Evolutionary conservation across 2,888 invertebrate genomes (phyloP).

Genomic region (Xestia xanthographa): DNA sequence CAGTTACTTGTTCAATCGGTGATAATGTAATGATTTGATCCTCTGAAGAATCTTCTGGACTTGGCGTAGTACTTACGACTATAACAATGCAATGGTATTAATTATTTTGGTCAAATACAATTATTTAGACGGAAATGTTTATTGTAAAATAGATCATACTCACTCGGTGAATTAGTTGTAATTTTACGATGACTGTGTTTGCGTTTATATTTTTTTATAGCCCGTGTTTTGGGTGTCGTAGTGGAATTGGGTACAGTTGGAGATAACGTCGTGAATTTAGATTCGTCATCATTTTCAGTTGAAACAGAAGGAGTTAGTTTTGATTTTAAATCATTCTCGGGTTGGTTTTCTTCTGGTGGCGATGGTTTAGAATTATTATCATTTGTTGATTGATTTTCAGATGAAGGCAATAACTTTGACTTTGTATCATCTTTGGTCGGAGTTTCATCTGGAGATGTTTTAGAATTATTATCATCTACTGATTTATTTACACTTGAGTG

Average conservation of each 20-base stretch:
- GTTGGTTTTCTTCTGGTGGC: background rate
- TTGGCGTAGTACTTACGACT: conserved; percentile 24
- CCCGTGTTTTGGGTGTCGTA: background rate
- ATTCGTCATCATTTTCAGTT: background rate
- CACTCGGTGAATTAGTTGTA: conserved; percentile 17
- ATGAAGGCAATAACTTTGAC: background rate
- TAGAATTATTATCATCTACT: background rate
- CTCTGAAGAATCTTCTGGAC: background rate
- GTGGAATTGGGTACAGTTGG: background rate
- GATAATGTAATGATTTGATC: conserved; percentile 56
- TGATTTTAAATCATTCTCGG: background rate
- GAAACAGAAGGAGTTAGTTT: background rate
- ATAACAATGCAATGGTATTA: conserved; percentile 2
- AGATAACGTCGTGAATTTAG: background rate
- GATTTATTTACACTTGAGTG: background rate
- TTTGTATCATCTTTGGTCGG: background rate
- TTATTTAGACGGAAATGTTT: background rate
- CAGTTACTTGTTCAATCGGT: conserved; percentile 53
- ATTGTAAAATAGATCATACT: conserved; percentile 15
- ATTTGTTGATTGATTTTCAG: background rate
- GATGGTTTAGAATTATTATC: background rate
- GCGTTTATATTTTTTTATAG: background rate
- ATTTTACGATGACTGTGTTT: background rate
- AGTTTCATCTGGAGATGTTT: background rate
- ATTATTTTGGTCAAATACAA: background rate